Evolutionary conservation across 2,113 vertebrate species (phyloP).

Genomic region (Martes martes): DNA sequence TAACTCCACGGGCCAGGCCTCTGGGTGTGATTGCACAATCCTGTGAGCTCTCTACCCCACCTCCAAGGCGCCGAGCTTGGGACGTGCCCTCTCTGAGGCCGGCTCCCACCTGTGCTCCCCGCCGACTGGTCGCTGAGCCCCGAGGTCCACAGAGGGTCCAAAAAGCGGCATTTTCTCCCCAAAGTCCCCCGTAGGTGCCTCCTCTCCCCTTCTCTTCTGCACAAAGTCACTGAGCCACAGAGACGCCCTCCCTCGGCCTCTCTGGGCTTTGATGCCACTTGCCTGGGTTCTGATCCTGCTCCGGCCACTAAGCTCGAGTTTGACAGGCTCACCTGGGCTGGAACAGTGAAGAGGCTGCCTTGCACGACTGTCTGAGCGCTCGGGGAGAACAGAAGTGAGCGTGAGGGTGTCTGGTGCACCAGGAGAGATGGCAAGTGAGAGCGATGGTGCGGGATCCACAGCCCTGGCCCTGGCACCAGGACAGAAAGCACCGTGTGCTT

Average conservation of each 20-base stretch:
- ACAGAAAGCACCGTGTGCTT: neutral
- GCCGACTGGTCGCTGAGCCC: rapidly evolving
- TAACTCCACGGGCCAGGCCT: rapidly evolving
- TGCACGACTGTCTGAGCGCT: rapidly evolving
- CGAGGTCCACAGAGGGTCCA: neutral
- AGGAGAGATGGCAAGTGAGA: rapidly evolving
- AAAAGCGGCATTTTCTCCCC: neutral
- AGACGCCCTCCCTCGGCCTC: neutral
- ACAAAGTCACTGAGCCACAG: neutral
- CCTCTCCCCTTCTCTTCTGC: neutral
- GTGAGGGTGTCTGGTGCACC: rapidly evolving
- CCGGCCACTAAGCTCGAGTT: rapidly evolving
- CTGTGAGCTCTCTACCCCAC: neutral
- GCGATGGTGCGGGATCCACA: rapidly evolving
- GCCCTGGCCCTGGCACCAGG: neutral
- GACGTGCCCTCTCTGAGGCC: neutral
- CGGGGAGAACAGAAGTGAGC: rapidly evolving
- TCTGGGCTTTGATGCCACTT: neutral
- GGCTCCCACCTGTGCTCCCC: neutral
- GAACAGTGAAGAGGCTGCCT: rapidly evolving
- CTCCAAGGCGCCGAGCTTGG: rapidly evolving
- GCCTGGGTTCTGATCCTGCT: neutral
- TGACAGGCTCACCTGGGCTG: neutral
- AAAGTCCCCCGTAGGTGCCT: rapidly evolving
- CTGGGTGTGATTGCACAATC: neutral